Evolutionary conservation across 2,888 invertebrate genomes (phyloP), one percentile per base, ranked within the genome.

Genomic region (Punctoribates punctum): DNA sequence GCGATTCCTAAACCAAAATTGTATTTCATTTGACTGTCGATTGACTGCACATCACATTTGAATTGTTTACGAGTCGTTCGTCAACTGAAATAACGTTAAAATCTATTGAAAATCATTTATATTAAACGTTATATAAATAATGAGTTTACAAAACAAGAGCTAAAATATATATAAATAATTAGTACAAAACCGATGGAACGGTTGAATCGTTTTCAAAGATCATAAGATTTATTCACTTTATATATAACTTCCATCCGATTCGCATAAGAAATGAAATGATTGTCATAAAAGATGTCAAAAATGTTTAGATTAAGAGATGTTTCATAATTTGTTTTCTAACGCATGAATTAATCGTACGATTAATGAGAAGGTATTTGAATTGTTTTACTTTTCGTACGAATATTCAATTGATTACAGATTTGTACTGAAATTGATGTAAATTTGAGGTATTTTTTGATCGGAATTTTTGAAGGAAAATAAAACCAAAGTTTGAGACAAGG

Each of bases 111-210:
- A 34, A 67, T 29, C 4, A 3, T 51, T 17, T 20, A 17, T 60
- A 60, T 38, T 34, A 67, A 8, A 15, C 42, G 67, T 67, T 67
- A 67, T 38, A 20, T 38, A 42, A 67, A 38, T 67, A 20, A 67
- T 67, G 29, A 67, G 17, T 67, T 67, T 67, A 67, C 65, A 27
- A 65, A 67, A 23, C n/a, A 15, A 65, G 20, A 67, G 67, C 11
- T 4, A 67, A 67, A 34, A 27, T 60, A 60, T 60, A 29, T 4
- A 51, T 51, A n/a, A 38, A 67, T 38, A 20, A 67, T 67, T 67
- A 67, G 67, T 67, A 67, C 67, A 67, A 67, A 67, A 38, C 2
- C 20, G 15, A 60, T 27, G 1, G 17, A 27, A 60, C 9, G 2
- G 23, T 60, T 60, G 5, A 34, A 20, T 67, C 27, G 42, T 62